Evolutionary conservation across 2,797 vertebrate species (phyloP), one percentile per base, ranked within the genome.

Genomic region (Potorous gilbertii): DNA sequence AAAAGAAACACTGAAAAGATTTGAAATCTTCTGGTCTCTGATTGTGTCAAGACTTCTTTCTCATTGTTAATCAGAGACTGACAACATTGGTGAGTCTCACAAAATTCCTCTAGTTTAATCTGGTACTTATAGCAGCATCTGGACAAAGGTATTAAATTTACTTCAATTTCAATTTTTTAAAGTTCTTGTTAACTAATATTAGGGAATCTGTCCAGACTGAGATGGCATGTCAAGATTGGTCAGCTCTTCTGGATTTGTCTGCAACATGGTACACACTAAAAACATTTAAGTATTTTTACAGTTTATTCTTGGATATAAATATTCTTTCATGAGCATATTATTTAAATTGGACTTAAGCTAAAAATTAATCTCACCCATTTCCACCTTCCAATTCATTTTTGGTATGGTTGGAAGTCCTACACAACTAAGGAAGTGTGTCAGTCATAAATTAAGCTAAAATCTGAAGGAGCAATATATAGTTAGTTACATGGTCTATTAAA

Each of bases 361-460:
- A 91, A 97, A 91, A 54, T 91, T 94, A 94, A n/a, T 56, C 93
- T 95, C 91, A 93, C 34, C 95, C 93, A 92, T 96, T 97, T 95
- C 95, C 96, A 90, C 54, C 90, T 90, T 95, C 93, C 89, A 95
- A 91, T 94, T 95, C 92, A 95, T 52, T 91, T 97, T 56, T 90
- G 56, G 91, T 95, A 92, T 94, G 59, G 57, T 12, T 96, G 94
- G 95, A 97, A 97, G 95, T 92, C 93, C 95, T 97, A 95, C 92
- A 95, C 56, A 93, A 62, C 54, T 54, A 95, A 95, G 95, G 27
- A 93, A 95, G 54, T 94, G 10, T 94, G 95, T 92, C 96, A 96
- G 94, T 89, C 62, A 93, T 94, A 95, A 97, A 97, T 95, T 95
- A 96, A 96, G 97, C 96, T 91, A 93, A 96, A 91, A 91, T 94